phyloP scores from a whole-genome alignment of 2,888 invertebrate species.

The Scrobipalpa costella region DNA sequence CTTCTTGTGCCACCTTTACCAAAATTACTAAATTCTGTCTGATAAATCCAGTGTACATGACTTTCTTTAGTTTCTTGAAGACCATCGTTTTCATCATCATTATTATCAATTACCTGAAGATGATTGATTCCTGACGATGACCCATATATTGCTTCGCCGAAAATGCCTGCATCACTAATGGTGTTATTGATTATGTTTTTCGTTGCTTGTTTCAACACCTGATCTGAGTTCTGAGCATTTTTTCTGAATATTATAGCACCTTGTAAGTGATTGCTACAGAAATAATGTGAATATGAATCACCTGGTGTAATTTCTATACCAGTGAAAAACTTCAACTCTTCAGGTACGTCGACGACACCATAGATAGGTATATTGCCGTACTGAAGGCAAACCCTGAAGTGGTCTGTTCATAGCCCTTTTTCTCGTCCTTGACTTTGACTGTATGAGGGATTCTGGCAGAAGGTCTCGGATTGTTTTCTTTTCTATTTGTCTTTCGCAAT shows the following conservation, averaged over 20 bases:
- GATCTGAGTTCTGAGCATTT: slow-evolving; percentile 59
- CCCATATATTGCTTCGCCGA: neutral
- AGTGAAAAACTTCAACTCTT: slow-evolving; percentile 50
- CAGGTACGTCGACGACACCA: slow-evolving; percentile 49
- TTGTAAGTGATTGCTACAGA: slow-evolving; percentile 58
- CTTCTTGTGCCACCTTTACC: slow-evolving; percentile 32
- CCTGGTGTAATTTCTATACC: slow-evolving; percentile 52
- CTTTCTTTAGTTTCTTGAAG: neutral
- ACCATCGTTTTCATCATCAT: neutral
- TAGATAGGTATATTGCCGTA: slow-evolving; percentile 62
- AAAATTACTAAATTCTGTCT: slow-evolving; percentile 43
- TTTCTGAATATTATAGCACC: slow-evolving; percentile 64
- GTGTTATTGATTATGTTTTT: neutral
- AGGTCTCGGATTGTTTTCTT: neutral
- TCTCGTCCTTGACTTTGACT: slow-evolving; percentile 29
- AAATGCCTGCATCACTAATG: neutral
- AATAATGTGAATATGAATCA: slow-evolving; percentile 60
- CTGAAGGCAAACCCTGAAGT: slow-evolving; percentile 64
- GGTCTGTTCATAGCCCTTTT: slow-evolving; percentile 32
- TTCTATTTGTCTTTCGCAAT: neutral
- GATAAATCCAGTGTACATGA: neutral
- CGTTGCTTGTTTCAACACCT: slow-evolving; percentile 9
- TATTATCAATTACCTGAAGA: no score
- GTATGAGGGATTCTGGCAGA: neutral
- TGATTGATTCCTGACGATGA: slow-evolving; percentile 61